Evolutionary conservation across 2,888 invertebrate genomes (phyloP).

Genomic region (Nephrotoma flavescens): DNA sequence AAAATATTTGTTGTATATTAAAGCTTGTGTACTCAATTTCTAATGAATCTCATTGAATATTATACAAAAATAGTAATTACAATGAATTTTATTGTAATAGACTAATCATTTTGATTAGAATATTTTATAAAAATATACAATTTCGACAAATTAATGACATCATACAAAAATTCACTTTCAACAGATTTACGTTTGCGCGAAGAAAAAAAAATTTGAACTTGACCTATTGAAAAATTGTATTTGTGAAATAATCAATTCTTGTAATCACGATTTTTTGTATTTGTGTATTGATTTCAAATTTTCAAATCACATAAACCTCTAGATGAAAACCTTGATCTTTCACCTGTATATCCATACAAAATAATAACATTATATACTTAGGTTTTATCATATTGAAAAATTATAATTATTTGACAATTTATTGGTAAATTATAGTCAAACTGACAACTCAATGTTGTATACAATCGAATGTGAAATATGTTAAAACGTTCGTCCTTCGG

Average conservation of each 20-base stretch:
- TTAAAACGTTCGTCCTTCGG: not conserved
- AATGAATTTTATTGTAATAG: not conserved
- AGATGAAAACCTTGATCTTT: not conserved
- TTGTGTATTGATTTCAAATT: not conserved
- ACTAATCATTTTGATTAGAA: not conserved
- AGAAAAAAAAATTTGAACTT: not conserved
- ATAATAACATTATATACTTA: not conserved
- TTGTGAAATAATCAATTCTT: not conserved
- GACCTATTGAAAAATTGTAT: not conserved
- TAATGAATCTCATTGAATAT: not conserved
- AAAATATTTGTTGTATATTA: not conserved
- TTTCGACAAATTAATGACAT: not conserved
- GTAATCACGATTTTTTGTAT: not conserved
- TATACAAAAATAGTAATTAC: not conserved
- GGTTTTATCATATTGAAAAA: not conserved
- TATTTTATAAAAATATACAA: not conserved
- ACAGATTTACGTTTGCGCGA: not conserved
- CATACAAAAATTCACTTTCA: not conserved
- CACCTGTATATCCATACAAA: not conserved
- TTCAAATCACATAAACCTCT: not conserved
- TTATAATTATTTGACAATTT: not conserved
- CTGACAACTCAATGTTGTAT: not conserved
- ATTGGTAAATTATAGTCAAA: not conserved
- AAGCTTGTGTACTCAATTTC: not conserved
- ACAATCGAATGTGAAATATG: not conserved